Conservation (phyloP, 1,140 invertebrate species). For the Dendrolimus kikuchii region DNA sequence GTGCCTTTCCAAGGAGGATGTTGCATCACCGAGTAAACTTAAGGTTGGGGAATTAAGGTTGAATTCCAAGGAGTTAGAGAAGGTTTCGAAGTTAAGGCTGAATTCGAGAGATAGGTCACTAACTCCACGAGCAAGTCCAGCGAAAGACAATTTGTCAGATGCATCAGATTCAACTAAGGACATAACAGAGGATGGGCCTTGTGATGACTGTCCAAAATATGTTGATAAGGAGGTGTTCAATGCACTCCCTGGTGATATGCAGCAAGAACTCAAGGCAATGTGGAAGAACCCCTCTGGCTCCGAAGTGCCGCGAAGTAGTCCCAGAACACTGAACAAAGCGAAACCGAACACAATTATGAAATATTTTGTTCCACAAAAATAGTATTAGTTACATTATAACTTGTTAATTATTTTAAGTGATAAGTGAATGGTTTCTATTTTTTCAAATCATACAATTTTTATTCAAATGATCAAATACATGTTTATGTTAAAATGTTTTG, state of each 20-base stretch:
- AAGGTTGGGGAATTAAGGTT: conserved; percentile 75
- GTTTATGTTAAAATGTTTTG: conserved; percentile 60
- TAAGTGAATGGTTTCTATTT: conserved; percentile 72
- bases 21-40: conserved; percentile 75
- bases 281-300: conserved; percentile 72
- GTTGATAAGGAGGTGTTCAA: conserved; percentile 76
- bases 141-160: conserved; percentile 59
- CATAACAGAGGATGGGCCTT: conserved; percentile 38
- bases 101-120: conserved; percentile 68
- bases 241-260: conserved; percentile 75
- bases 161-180: conserved; percentile 55
- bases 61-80: conserved; percentile 72
- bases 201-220: conserved; percentile 70
- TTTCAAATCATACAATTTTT: conserved; percentile 71
- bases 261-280: conserved; percentile 75
- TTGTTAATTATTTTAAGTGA: conserved; percentile 69
- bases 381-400: conserved; percentile 66
- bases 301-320: conserved; percentile 58
- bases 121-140: conserved; percentile 58
- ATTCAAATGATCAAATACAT: conserved; percentile 70
- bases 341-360: conserved; percentile 73
- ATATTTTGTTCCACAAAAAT: conserved; percentile 78
- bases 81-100: conserved; percentile 62
- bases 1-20: conserved; percentile 60
- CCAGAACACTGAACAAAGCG: conserved; percentile 58